Evolutionary conservation across 35 echinoderm and acorn worm species (phyloP).

Genomic region (Heliocidaris tuberculata): DNA sequence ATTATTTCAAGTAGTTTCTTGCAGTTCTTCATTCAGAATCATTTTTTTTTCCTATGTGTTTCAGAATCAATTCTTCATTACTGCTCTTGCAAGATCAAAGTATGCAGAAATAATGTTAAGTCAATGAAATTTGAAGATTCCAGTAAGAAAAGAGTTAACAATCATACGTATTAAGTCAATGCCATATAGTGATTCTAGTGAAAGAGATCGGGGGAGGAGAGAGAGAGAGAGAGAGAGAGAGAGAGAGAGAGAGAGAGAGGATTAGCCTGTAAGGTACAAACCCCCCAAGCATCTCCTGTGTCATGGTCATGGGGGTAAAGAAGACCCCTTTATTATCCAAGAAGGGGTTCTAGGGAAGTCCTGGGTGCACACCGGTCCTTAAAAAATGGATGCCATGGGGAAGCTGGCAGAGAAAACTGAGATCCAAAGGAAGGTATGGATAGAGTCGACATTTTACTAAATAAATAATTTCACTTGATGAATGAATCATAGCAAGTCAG

Average conservation of each 20-base stretch:
- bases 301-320: background rate
- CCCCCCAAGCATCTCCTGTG: background rate
- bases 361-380: background rate
- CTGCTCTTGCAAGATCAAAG: too few relatives aligned
- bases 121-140: too few relatives aligned
- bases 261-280: too few relatives aligned
- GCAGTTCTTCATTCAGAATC: background rate
- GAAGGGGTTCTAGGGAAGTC: background rate
- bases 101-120: too few relatives aligned
- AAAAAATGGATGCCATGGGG: background rate
- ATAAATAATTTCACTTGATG: background rate
- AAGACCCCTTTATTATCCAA: background rate
- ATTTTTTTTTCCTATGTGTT: too few relatives aligned
- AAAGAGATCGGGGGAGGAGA: too few relatives aligned
- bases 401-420: background rate
- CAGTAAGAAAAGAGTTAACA: too few relatives aligned
- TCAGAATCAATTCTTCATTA: too few relatives aligned
- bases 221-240: too few relatives aligned
- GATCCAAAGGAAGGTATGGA: background rate
- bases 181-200: too few relatives aligned
- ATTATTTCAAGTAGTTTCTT: background rate
- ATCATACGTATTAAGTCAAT: too few relatives aligned
- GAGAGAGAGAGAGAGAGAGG: too few relatives aligned
- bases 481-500: slow-evolving; percentile 3
- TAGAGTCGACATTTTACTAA: background rate